Percentiles rank a stretch among this genome's conserved stretches.
Evolutionary conservation across 92 coral and sea anemone species (phyloP).

Genomic region (Montipora capitata): DNA sequence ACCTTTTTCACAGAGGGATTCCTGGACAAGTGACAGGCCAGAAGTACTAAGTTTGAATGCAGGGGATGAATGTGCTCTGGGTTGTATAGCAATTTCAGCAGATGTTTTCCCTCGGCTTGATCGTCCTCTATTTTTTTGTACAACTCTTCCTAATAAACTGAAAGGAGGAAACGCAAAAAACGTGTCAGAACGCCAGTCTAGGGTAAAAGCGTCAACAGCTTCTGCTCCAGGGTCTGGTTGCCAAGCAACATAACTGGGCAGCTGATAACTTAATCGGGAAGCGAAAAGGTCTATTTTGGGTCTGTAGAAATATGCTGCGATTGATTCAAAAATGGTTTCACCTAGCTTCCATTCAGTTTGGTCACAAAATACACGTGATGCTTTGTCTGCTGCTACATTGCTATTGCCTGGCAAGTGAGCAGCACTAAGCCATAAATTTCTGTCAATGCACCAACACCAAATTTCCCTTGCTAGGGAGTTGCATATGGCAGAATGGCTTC

Average conservation of each 20-base stretch:
- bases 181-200: constrained; percentile 49
- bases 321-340: constrained; percentile 38
- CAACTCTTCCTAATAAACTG: neutral
- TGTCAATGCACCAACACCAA: constrained; percentile 37
- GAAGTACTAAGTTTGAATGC: constrained; percentile 50
- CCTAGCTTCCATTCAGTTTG: neutral
- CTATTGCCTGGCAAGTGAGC: no score
- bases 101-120: constrained; percentile 55
- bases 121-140: constrained; percentile 26
- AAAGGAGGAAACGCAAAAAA: constrained; percentile 41
- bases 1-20: neutral
- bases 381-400: no score
- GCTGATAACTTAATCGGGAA: no score
- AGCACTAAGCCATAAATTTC: constrained; percentile 43
- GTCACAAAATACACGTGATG: no score
- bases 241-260: neutral
- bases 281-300: constrained; percentile 67
- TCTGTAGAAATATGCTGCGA: constrained; percentile 14
- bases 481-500: no score
- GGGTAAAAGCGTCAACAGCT: constrained; percentile 58
- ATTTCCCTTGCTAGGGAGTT: no score
- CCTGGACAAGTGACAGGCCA: constrained; percentile 72
- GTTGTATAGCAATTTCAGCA: constrained; percentile 55
- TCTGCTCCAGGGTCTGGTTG: constrained; percentile 14
- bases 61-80: constrained; percentile 46